Conservation (phyloP, 2,113 vertebrate species). For the Labeo catla region DNA sequence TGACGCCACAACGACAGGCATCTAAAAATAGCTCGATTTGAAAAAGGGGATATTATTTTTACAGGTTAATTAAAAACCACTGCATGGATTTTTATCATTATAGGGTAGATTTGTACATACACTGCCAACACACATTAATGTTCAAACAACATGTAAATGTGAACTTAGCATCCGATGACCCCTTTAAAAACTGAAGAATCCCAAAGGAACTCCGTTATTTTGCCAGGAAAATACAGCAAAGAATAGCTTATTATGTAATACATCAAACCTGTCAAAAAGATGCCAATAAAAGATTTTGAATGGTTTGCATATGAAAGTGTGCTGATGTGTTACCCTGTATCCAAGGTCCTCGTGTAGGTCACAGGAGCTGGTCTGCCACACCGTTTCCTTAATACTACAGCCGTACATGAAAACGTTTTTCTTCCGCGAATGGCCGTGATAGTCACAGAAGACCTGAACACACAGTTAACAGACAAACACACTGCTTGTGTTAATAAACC, state of each 20-base stretch:
- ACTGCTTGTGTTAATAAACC: not conserved
- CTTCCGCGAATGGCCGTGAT: conserved; percentile 97
- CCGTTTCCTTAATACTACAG: conserved; percentile 95
- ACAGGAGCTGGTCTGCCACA: conserved; percentile 89
- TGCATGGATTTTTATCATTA: too few relatives aligned
- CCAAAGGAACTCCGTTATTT: too few relatives aligned
- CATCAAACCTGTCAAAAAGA: not conserved
- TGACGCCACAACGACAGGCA: too few relatives aligned
- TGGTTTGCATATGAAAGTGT: not conserved
- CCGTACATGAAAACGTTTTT: conserved; percentile 99
- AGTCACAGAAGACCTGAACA: conserved; percentile 83
- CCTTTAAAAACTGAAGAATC: too few relatives aligned
- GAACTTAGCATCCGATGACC: too few relatives aligned
- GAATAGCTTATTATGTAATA: not conserved
- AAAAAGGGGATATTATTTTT: too few relatives aligned
- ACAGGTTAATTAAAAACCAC: too few relatives aligned
- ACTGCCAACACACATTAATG: too few relatives aligned
- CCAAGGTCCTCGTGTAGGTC: conserved; percentile 89
- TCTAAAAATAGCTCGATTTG: too few relatives aligned
- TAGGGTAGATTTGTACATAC: too few relatives aligned
- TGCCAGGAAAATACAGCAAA: too few relatives aligned
- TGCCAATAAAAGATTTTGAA: not conserved
- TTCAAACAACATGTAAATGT: too few relatives aligned
- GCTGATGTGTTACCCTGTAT: conserved; percentile 81
- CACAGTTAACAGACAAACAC: conserved; percentile 3